Evolutionary conservation across 2,113 vertebrate genomes (phyloP), one percentile per base, ranked within the genome.

Genomic region (Phyllostomus discolor): DNA sequence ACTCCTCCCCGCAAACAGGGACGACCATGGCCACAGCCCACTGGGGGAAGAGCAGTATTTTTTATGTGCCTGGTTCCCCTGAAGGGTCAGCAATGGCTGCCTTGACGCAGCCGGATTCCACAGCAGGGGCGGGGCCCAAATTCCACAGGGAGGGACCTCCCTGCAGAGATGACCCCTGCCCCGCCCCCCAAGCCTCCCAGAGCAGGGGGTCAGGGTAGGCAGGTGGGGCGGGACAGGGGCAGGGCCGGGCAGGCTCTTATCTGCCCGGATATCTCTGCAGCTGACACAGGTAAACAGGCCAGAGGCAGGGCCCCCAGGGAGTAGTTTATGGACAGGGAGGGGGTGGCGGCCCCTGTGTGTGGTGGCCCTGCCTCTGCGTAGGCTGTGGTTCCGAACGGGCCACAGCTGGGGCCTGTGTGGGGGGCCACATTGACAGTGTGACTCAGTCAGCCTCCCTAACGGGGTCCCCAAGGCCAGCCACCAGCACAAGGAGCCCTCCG

Each of bases 1-100:
- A 17, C 4, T 12, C 15, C 35, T 31, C 54, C 54, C 79, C 46
- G 4, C 5, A 76, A 33, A 33, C 73, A 2, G 79, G 1, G 16
- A 11, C 31, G 54, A 62, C 15, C 10, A 4, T 5, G 1, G 15
- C 79, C 15, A 6, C 10, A 11, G 83, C 64, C 64, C 73, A 31
- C 28, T 70, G 62, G 35, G 10, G 24, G 41, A 50, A 67, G 46
- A 54, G 33, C 22, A 15, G 7, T 48, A 28, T 4, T 1, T 10
- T 38, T 0, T 10, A 0, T 33, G 67, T 10, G 24, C 38, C 3
- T 3, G 4, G 22, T 22, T 59, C 15, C 70, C 62, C 12, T 4
- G 48, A 41, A 83, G 79, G 48, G 35, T 57, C 48, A 46, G 28
- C 38, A 43, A 28, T 8, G 4, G 43, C 35, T 41, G 26, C 35